Evolutionary conservation across 2,888 invertebrate genomes (phyloP).

Genomic region (Leptinotarsa rubiginosa): DNA sequence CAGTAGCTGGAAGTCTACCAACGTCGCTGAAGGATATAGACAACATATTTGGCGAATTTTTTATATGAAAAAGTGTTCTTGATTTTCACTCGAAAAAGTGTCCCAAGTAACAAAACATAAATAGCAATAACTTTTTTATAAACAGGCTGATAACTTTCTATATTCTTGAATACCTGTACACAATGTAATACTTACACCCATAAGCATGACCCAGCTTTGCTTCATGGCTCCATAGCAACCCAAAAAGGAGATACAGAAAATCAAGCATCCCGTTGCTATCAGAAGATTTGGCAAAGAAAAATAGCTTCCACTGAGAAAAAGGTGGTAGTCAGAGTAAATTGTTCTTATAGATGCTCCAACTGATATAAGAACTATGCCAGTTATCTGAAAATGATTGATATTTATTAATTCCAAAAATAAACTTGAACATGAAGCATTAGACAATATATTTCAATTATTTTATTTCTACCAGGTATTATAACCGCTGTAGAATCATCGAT

Average conservation of each 20-base stretch:
- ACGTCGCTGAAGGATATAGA: too few species aligned
- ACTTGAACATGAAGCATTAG: background rate
- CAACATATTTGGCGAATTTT: too few species aligned
- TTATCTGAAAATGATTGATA: slow-evolving; percentile 75
- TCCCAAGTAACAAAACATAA: too few species aligned
- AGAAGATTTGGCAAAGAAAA: slow-evolving; percentile 88
- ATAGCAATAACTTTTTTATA: too few species aligned
- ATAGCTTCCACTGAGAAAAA: slow-evolving; percentile 84
- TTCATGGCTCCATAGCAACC: slow-evolving; percentile 96
- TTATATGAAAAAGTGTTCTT: too few species aligned
- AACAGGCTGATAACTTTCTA: too few species aligned
- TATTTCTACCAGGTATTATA: too few species aligned
- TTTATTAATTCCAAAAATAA: background rate
- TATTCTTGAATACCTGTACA: too few species aligned
- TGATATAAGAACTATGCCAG: slow-evolving; percentile 85
- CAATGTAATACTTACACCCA: slow-evolving; percentile 75
- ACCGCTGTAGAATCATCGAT: too few species aligned
- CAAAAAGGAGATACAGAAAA: slow-evolving; percentile 93
- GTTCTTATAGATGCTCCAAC: slow-evolving; percentile 84
- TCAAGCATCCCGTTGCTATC: slow-evolving; percentile 88
- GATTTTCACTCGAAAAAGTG: too few species aligned
- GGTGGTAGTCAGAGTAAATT: slow-evolving; percentile 79
- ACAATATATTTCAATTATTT: too few species aligned
- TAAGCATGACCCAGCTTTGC: slow-evolving; percentile 94
- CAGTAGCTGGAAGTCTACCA: too few species aligned